These are phyloP conservation scores for Sakesphorus luctuosus DNA, from an alignment of 2,113 vertebrate genomes.

Conservation along the genomic window DNA sequence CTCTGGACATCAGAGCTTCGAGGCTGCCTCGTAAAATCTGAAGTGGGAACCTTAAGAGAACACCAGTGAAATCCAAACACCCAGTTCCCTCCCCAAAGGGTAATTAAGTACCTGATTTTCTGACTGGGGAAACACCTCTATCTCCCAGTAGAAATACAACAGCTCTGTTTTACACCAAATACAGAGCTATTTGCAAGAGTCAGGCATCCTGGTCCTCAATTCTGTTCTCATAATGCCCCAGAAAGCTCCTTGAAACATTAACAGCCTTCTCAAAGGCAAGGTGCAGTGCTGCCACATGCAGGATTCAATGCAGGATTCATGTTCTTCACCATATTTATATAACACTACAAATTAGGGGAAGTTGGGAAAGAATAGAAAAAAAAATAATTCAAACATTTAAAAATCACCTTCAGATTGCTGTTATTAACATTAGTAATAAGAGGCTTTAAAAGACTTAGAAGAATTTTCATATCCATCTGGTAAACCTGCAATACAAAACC, in stretches of 20 bases:
- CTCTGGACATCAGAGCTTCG: background rate
- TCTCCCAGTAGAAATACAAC: background rate
- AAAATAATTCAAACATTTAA: background rate
- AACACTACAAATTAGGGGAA: background rate
- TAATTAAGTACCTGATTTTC: background rate
- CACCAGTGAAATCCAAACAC: background rate
- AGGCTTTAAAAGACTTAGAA: background rate
- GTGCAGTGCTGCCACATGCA: background rate
- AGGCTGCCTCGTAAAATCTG: background rate
- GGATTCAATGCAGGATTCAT: background rate
- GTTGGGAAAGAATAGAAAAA: background rate
- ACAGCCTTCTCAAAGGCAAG: background rate
- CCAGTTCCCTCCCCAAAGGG: background rate
- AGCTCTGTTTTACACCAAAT: background rate
- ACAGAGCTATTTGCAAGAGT: background rate
- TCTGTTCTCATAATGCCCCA: background rate
- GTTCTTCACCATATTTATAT: background rate
- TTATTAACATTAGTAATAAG: background rate
- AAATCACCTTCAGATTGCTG: background rate
- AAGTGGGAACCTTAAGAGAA: background rate
- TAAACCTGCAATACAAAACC: background rate
- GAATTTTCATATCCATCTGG: background rate
- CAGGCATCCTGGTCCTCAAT: background rate
- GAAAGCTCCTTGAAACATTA: background rate
- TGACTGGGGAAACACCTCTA: background rate